These are phyloP conservation scores for Pelecanoides urinatrix DNA, from an alignment of 2,113 vertebrate species.

Conservation along the genomic window DNA sequence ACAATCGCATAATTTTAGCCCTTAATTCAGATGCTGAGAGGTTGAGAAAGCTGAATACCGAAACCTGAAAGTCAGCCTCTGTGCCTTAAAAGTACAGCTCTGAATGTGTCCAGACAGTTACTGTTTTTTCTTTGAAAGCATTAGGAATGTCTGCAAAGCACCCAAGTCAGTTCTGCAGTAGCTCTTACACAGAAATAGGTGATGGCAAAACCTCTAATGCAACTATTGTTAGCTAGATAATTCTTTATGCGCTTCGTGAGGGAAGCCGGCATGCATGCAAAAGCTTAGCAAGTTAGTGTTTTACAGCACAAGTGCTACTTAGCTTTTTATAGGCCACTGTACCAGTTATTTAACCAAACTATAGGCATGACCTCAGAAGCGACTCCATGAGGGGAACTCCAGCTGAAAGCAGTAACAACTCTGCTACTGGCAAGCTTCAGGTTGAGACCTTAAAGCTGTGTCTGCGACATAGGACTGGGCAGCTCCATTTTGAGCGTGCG, in stretches of 20 bases:
- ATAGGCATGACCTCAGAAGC: not conserved
- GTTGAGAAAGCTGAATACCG: not conserved
- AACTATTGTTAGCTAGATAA: not conserved
- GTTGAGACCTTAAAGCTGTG: accelerated
- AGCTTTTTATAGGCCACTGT: not conserved
- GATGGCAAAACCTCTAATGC: not conserved
- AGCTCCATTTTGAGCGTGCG: accelerated
- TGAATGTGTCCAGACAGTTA: not conserved
- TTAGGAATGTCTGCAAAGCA: not conserved
- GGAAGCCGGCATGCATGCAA: not conserved
- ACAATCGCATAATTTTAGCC: not conserved
- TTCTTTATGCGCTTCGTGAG: not conserved
- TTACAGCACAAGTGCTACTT: not conserved
- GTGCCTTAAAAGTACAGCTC: not conserved
- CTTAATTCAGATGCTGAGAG: not conserved
- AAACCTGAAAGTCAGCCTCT: not conserved
- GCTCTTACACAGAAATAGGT: not conserved
- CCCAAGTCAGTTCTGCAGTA: not conserved
- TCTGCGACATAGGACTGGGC: accelerated
- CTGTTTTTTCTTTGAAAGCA: not conserved
- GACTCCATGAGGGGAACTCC: not conserved
- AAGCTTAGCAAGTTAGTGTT: not conserved
- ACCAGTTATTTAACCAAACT: not conserved
- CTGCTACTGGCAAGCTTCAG: not conserved
- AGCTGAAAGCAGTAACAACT: not conserved